Conservation (phyloP, 2,113 vertebrate genomes). For the Potamarius usumacintae region DNA sequence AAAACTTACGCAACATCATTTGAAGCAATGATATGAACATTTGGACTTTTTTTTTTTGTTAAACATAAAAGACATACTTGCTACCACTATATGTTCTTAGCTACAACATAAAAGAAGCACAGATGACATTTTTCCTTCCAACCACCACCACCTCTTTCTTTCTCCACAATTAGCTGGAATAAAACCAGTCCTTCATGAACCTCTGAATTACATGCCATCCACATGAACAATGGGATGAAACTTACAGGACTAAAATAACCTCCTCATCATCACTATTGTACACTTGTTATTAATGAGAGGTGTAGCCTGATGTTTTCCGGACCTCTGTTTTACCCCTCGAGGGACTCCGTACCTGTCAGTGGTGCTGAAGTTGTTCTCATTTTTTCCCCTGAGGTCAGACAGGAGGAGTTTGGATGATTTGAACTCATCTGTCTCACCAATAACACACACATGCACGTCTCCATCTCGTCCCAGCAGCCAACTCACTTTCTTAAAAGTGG, state of each 20-base stretch:
- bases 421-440: constrained; percentile 70
- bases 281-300: neutral
- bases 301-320: neutral
- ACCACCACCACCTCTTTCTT: neutral
- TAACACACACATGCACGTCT: constrained; percentile 70
- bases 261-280: neutral
- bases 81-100: too few species aligned
- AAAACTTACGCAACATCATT: neutral
- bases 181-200: neutral
- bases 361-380: constrained; percentile 20
- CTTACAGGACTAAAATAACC: constrained; percentile 4
- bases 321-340: neutral
- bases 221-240: neutral
- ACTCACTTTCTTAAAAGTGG: constrained; percentile 68
- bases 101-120: neutral
- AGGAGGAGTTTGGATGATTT: constrained; percentile 67
- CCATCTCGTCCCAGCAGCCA: constrained; percentile 76
- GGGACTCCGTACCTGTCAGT: constrained; percentile 28
- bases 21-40: neutral
- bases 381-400: constrained; percentile 62
- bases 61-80: too few species aligned
- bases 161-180: neutral
- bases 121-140: too few species aligned
- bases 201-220: neutral
- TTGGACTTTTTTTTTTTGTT: too few species aligned